Conservation (phyloP, 2,888 invertebrate genomes). For the Spisula subtruncata region DNA sequence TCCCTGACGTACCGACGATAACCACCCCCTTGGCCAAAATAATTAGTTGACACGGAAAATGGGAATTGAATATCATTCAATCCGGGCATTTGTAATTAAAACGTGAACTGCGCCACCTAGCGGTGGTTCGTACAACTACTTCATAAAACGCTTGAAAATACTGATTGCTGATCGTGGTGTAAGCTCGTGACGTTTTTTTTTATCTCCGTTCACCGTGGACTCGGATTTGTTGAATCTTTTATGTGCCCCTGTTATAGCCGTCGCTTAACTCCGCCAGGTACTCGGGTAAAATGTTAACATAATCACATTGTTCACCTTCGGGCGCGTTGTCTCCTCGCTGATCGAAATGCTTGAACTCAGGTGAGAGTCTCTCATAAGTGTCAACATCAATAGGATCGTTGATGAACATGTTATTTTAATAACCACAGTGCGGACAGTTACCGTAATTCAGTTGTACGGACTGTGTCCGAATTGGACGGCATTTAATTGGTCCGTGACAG, state of each 20-base stretch:
- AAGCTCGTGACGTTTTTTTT: constrained; percentile 30
- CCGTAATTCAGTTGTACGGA: background rate
- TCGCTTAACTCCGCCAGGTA: constrained; percentile 4
- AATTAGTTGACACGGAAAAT: constrained; percentile 40
- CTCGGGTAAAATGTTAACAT: background rate
- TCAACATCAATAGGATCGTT: background rate
- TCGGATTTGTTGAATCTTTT: background rate
- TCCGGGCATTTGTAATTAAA: constrained; percentile 29
- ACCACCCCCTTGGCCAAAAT: constrained; percentile 26
- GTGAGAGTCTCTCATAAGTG: background rate
- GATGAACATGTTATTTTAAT: background rate
- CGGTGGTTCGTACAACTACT: constrained; percentile 23
- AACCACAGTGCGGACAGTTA: background rate
- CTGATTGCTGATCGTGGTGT: constrained; percentile 35
- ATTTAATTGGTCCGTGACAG: background rate
- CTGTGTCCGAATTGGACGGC: background rate
- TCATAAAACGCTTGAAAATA: background rate
- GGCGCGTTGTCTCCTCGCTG: background rate
- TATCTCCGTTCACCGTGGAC: background rate
- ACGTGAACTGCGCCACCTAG: constrained; percentile 17
- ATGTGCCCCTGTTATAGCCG: background rate
- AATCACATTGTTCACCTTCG: background rate
- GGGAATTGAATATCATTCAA: constrained; percentile 30
- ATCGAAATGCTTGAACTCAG: background rate
- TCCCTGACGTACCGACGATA: background rate